Evolutionary conservation across 1,140 invertebrate genomes (phyloP).

Genomic region (Parasteatoda tepidariorum): DNA sequence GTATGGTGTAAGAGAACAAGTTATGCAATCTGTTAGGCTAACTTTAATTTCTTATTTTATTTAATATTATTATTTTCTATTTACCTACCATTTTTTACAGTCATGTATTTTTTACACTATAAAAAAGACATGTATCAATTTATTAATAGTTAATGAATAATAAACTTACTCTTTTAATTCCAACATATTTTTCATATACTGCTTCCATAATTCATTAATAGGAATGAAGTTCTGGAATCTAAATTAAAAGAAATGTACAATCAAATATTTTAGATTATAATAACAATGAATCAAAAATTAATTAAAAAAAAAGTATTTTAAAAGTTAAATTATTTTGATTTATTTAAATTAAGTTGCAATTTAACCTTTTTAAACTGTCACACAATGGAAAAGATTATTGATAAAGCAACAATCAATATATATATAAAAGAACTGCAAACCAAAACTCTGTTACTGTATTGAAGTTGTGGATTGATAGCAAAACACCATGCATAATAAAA

Average conservation of each 20-base stretch:
- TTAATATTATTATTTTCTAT: neutral
- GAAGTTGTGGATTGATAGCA: too few relatives aligned
- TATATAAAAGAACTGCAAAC: too few relatives aligned
- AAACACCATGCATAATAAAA: too few relatives aligned
- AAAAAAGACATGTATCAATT: neutral
- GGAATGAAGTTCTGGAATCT: constrained; percentile 76
- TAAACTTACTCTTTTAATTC: constrained; percentile 55
- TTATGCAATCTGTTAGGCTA: too few relatives aligned
- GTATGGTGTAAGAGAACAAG: neutral
- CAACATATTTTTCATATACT: constrained; percentile 74
- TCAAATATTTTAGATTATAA: neutral
- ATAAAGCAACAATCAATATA: too few relatives aligned
- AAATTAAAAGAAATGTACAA: constrained; percentile 64
- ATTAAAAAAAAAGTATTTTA: neutral
- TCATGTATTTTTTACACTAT: neutral
- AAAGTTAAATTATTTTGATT: too few relatives aligned
- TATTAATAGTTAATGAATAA: neutral
- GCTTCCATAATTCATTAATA: constrained; percentile 78
- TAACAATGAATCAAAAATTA: too few relatives aligned
- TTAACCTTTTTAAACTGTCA: too few relatives aligned
- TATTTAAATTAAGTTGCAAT: too few relatives aligned
- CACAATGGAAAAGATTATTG: too few relatives aligned
- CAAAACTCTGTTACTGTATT: too few relatives aligned
- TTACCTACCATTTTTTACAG: neutral
- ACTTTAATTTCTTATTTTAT: neutral